Evolutionary conservation across 2,888 invertebrate species (phyloP).

Genomic region (Strigamia maritima): DNA sequence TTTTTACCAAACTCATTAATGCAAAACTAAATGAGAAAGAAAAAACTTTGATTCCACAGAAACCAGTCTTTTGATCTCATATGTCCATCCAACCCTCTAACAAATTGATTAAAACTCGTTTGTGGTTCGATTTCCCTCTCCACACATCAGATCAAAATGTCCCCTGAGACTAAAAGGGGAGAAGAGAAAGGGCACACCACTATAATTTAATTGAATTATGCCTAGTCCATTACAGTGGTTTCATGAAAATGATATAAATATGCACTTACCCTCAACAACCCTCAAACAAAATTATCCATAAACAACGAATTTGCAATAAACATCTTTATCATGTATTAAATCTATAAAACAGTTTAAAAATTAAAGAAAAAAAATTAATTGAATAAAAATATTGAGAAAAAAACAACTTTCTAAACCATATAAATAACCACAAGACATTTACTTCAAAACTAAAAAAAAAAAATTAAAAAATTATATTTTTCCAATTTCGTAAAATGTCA

Average conservation of each 20-base stretch:
- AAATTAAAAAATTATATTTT: not conserved
- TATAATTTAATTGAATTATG: constrained; percentile 8
- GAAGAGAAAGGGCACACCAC: not conserved
- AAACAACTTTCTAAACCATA: not conserved
- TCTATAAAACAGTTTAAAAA: too few relatives aligned
- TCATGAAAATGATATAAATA: not conserved
- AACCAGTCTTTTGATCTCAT: not conserved
- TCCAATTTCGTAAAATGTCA: not conserved
- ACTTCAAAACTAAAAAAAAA: not conserved
- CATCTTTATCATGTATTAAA: too few relatives aligned
- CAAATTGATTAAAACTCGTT: constrained; percentile 29
- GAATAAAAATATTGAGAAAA: not conserved
- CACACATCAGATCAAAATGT: constrained; percentile 6
- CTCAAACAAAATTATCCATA: too few relatives aligned
- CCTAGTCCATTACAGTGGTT: not conserved
- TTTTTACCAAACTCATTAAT: not conserved
- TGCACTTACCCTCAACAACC: not conserved
- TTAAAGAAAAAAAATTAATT: not conserved
- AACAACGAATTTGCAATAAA: too few relatives aligned
- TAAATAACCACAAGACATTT: not conserved
- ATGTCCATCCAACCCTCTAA: not conserved
- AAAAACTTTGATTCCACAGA: not conserved
- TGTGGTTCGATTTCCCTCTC: constrained; percentile 18
- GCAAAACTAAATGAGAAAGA: not conserved
- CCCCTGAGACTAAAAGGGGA: not conserved